These are phyloP conservation scores for Palythoa grandis DNA, from an alignment of 92 coral and sea anemone genomes.

Conservation along the genomic window DNA sequence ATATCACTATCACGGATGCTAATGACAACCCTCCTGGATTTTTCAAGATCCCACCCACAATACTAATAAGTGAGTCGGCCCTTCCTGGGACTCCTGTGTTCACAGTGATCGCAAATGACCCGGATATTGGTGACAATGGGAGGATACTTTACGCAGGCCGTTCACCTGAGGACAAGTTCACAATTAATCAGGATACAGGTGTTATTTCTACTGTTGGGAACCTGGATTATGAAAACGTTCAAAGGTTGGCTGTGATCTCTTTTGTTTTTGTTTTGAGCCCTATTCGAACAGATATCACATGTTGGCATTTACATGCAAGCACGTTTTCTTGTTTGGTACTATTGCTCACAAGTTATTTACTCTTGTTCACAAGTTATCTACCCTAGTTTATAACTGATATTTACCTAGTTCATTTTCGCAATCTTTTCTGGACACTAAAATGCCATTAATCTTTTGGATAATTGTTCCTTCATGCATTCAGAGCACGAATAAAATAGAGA, in stretches of 20 bases:
- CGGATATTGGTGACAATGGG: slow-evolving; percentile 75
- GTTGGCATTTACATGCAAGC: background rate
- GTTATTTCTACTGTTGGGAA: slow-evolving; percentile 70
- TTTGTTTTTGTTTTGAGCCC: background rate
- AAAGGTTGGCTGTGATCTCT: slow-evolving; percentile 57
- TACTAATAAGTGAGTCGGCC: slow-evolving; percentile 83
- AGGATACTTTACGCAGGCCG: slow-evolving; percentile 64
- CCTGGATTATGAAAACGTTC: slow-evolving; percentile 75
- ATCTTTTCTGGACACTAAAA: too few species aligned
- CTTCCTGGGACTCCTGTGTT: slow-evolving; percentile 86
- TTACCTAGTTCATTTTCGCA: too few species aligned
- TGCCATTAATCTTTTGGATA: too few species aligned
- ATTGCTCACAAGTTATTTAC: too few species aligned
- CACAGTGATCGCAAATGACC: slow-evolving; percentile 85
- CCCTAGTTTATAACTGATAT: too few species aligned
- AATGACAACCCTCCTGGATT: slow-evolving; percentile 88
- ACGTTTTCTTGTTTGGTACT: too few species aligned
- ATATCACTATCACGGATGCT: slow-evolving; percentile 80
- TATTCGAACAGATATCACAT: background rate
- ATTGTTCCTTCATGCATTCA: too few species aligned
- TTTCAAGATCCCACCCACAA: slow-evolving; percentile 63
- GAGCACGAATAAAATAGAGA: too few species aligned
- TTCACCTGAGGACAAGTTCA: slow-evolving; percentile 80
- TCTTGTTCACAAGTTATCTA: too few species aligned
- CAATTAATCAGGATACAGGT: slow-evolving; percentile 75